phyloP scores from a whole-genome alignment of 2,113 vertebrate genomes.

The Haplotaxodon microlepis region DNA sequence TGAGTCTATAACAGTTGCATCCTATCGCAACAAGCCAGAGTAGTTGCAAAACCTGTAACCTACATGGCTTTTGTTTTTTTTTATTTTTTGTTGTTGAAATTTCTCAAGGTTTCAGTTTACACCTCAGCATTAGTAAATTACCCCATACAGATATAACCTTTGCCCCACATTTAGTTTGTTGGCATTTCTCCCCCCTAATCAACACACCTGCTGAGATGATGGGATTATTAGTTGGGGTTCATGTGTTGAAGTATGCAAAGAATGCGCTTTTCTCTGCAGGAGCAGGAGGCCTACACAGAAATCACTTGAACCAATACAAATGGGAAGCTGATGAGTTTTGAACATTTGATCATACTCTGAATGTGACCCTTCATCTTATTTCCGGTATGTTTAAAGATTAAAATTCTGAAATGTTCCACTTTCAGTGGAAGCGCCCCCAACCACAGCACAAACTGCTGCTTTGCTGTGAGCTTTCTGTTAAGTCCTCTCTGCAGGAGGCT shows the following conservation, averaged over 20 bases:
- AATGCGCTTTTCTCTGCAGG: slow-evolving; percentile 21
- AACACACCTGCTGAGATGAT: slow-evolving; percentile 15
- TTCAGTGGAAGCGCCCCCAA: background rate
- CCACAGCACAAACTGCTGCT: background rate
- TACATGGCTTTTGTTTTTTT: background rate
- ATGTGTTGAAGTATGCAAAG: slow-evolving; percentile 21
- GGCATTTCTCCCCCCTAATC: background rate
- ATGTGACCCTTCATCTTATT: background rate
- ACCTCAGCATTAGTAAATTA: background rate
- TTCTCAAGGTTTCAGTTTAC: background rate
- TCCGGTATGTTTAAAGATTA: background rate
- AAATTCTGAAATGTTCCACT: background rate
- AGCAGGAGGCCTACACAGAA: background rate
- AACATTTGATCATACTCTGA: background rate
- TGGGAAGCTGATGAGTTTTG: background rate
- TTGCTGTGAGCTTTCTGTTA: background rate
- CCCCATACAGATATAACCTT: background rate
- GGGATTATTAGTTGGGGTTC: slow-evolving; percentile 10
- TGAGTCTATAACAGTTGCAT: background rate
- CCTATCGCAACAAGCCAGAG: background rate
- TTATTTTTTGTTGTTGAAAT: background rate
- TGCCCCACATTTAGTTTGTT: background rate
- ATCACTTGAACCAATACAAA: background rate
- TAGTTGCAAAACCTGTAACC: background rate
- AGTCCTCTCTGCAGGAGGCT: background rate